Evolutionary conservation across 2,113 vertebrate species (phyloP).

Genomic region (Psophia crepitans): DNA sequence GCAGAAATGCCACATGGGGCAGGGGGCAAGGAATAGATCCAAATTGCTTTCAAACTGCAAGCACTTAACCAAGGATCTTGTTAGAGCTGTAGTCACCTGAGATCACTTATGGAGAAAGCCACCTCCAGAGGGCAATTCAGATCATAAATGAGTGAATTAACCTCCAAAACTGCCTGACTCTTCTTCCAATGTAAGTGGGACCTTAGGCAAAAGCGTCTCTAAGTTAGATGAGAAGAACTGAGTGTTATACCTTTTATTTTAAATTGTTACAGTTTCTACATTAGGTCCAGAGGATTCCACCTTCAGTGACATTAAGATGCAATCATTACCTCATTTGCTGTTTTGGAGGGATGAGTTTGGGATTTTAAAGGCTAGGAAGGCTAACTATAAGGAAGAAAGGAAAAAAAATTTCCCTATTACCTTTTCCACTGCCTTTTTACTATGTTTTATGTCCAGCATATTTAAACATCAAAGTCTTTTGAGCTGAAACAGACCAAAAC

Average conservation of each 20-base stretch:
- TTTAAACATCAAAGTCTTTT: neutral
- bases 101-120: neutral
- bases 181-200: neutral
- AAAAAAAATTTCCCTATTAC: neutral
- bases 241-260: neutral
- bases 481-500: neutral
- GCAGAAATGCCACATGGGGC: neutral
- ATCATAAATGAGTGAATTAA: neutral
- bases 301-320: neutral
- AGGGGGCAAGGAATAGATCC: neutral
- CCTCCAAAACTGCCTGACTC: neutral
- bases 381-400: neutral
- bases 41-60: neutral
- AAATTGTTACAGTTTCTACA: neutral
- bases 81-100: neutral
- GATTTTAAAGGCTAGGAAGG: neutral
- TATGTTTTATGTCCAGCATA: neutral
- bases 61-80: neutral
- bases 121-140: neutral
- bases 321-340: neutral
- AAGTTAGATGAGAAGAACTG: neutral
- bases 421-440: neutral
- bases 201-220: neutral
- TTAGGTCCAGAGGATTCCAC: neutral
- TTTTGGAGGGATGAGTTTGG: neutral